A percentile compares a stretch with the other conserved stretches of the same genome.
These are phyloP conservation scores for Corythoichthys haematopterus DNA, from an alignment of 2,113 vertebrate species.

Conservation along the genomic window DNA sequence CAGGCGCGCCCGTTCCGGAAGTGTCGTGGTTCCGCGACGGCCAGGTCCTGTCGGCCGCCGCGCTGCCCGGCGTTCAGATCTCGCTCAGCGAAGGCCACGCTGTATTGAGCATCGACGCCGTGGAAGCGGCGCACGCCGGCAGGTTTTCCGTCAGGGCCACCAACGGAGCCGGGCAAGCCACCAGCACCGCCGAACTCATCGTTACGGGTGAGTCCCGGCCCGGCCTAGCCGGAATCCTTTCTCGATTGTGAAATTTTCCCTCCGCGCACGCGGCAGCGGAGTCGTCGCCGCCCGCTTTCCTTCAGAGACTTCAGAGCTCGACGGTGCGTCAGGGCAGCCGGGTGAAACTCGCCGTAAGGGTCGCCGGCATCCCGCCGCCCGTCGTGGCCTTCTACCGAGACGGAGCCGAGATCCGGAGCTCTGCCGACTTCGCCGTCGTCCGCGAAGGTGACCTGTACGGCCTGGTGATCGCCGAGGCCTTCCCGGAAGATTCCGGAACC, in stretches of 20 bases:
- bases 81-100: constrained; percentile 97
- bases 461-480: constrained; percentile 90
- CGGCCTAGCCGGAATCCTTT: no score
- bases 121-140: constrained; percentile 88
- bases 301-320: constrained; percentile 92
- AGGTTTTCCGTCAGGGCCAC: constrained; percentile 92
- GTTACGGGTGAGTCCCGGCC: constrained; percentile 76
- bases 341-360: constrained; percentile 87
- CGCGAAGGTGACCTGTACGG: constrained; percentile 93
- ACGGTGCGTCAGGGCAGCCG: constrained; percentile 92
- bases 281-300: constrained; percentile 90
- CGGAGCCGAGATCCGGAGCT: constrained; percentile 98
- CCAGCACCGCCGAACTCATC: constrained; percentile 94
- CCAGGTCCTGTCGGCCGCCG: constrained; percentile 91
- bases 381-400: constrained; percentile 97
- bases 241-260: no score
- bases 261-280: constrained; percentile 67
- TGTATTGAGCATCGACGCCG: constrained; percentile 88
- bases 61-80: constrained; percentile 93
- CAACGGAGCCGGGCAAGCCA: constrained; percentile 96
- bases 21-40: constrained; percentile 99
- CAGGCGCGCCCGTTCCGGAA: constrained; percentile 98
- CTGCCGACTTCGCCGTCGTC: constrained; percentile 90
- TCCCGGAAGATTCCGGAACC: constrained; percentile 93
- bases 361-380: constrained; percentile 96